A percentile compares a stretch with the other conserved stretches of the same genome.
These are phyloP conservation scores for Eueides isabella DNA, from an alignment of 1,140 invertebrate species.

Conservation along the genomic window DNA sequence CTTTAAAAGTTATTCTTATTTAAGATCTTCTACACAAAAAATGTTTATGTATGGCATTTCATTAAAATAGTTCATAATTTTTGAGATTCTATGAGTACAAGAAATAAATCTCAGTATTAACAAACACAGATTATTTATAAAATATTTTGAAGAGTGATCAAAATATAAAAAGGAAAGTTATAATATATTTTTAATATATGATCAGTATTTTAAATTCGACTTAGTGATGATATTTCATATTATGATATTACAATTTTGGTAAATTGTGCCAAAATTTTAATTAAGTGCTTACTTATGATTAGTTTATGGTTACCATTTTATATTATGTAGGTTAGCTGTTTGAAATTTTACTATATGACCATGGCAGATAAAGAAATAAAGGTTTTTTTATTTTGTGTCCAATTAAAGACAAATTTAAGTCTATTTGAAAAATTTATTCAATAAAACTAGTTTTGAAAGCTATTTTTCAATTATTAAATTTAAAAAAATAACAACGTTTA, in stretches of 20 bases:
- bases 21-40: not conserved
- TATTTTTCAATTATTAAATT: not conserved
- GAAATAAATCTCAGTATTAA: slow-evolving; percentile 23
- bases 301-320: slow-evolving; percentile 32
- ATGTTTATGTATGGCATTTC: not conserved
- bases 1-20: not conserved
- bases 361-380: not conserved
- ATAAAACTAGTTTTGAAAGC: not conserved
- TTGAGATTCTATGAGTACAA: slow-evolving; percentile 22
- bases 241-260: slow-evolving; percentile 47
- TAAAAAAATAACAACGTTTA: not conserved
- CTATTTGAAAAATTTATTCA: not conserved
- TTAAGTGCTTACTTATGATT: slow-evolving; percentile 38
- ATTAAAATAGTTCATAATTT: slow-evolving; percentile 8
- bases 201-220: slow-evolving; percentile 31
- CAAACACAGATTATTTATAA: not conserved
- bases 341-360: not conserved
- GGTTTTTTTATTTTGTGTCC: not conserved
- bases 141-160: slow-evolving; percentile 5
- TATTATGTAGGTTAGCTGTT: slow-evolving; percentile 23
- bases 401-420: too few relatives aligned
- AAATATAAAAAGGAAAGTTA: slow-evolving; percentile 3
- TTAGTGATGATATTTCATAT: slow-evolving; percentile 23
- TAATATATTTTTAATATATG: slow-evolving; percentile 13
- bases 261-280: slow-evolving; percentile 60